Evolutionary conservation across 2,113 vertebrate genomes (phyloP).

Genomic region (Promerops cafer): DNA sequence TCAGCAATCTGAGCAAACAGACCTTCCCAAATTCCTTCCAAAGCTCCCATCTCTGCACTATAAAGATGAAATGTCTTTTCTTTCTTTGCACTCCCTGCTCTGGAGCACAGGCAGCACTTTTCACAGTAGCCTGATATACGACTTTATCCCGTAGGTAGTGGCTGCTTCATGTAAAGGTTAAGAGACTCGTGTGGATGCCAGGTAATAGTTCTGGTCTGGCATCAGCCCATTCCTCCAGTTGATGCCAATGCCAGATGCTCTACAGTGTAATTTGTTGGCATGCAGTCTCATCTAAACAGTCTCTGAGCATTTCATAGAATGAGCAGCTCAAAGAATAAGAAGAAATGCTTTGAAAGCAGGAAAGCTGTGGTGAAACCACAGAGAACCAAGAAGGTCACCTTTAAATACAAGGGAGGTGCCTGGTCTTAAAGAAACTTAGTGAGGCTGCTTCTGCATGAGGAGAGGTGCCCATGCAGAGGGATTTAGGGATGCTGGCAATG

Average conservation of each 20-base stretch:
- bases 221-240: neutral
- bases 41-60: neutral
- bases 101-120: neutral
- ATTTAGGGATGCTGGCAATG: neutral
- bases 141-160: neutral
- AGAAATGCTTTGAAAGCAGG: neutral
- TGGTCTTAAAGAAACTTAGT: neutral
- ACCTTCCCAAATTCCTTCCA: neutral
- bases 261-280: neutral
- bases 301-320: neutral
- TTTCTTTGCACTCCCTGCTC: neutral
- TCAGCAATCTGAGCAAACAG: neutral
- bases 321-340: neutral
- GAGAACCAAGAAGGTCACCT: neutral
- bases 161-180: neutral
- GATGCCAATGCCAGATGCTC: neutral
- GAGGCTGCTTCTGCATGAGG: neutral
- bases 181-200: neutral
- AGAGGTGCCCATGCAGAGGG: neutral
- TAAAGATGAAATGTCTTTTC: neutral
- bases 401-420: neutral
- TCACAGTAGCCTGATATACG: neutral
- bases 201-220: slow-evolving; percentile 2
- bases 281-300: neutral
- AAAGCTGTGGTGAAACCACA: neutral